Evolutionary conservation across 1,140 invertebrate species (phyloP), one percentile per base, ranked within the genome.

Genomic region (Leptinotarsa undecemlineata): DNA sequence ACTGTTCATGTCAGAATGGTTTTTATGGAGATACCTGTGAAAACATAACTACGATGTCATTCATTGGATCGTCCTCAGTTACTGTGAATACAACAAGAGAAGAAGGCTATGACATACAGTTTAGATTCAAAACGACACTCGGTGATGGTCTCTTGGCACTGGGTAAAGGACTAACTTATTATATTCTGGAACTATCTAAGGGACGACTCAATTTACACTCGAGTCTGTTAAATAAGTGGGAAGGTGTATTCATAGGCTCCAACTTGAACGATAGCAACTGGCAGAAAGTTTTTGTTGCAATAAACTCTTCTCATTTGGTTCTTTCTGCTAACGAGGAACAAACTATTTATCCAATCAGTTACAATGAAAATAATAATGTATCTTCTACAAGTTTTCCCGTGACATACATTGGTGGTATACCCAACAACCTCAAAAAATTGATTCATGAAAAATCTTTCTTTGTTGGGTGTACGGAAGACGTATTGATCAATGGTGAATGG

Each of bases 401-500:
- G 8, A 95, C 94, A 3, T 93, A 93, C 77, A 87, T 95, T 13
- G 94, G 94, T 20, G 92, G 92, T 0, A 92, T 92, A 15, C 91
- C 91, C 63, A 89, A 83, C 23, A 91, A 91, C 75, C 85, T 93
- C 26, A 86, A 88, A 15, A 90, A 90, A 77, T 85, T 93, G 57
- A 89, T 91, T 0, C 91, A 93, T 78, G 90, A 90, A 4, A 90
- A 92, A 0, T 90, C 91, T 33, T 92, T 89, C 76, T 95, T 96
- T 84, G 92, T 96, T 19, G 96, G 96, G 3, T 98, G 97, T 84
- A 92, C 96, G 84, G 93, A 97, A 84, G 96, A 98, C 84, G 91
- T 97, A 11, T 89, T 92, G 26, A 92, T 98, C 33, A 96, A 97
- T 84, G 91, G 90, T 4, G 90, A 93, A 83, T 94, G 93, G 91